These are phyloP conservation scores for Propsilocerus akamusi DNA, from an alignment of 1,140 invertebrate species.

Conservation along the genomic window DNA sequence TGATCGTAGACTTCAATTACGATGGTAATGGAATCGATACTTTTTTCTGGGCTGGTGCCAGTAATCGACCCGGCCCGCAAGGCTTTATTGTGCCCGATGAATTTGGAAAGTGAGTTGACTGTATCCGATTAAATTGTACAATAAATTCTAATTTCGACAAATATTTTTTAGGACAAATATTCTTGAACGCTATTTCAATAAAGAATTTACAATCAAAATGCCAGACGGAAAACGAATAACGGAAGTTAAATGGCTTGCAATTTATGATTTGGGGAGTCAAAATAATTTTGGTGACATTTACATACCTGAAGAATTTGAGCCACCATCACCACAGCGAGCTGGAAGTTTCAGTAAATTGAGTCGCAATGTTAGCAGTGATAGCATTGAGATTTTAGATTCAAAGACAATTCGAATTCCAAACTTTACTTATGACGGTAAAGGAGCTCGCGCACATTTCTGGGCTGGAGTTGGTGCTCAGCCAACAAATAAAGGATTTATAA, in stretches of 20 bases:
- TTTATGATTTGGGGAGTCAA: slow-evolving; percentile 72
- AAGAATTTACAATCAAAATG: slow-evolving; percentile 62
- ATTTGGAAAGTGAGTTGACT: slow-evolving; percentile 51
- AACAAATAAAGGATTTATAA: slow-evolving; percentile 53
- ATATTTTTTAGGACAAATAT: slow-evolving; percentile 54
- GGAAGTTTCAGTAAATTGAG: slow-evolving; percentile 47
- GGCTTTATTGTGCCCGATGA: slow-evolving; percentile 83
- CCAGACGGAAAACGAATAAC: slow-evolving; percentile 75
- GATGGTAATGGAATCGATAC: slow-evolving; percentile 81
- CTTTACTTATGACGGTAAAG: slow-evolving; percentile 58
- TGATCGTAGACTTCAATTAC: slow-evolving; percentile 71
- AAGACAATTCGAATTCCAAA: slow-evolving; percentile 60
- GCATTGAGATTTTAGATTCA: slow-evolving; percentile 58
- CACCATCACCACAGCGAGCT: slow-evolving; percentile 54
- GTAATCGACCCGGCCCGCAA: slow-evolving; percentile 67
- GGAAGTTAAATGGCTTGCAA: slow-evolving; percentile 76
- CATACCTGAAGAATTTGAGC: slow-evolving; percentile 78
- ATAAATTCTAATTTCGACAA: background rate
- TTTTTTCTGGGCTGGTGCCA: slow-evolving; percentile 83
- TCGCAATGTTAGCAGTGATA: slow-evolving; percentile 49
- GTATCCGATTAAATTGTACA: background rate
- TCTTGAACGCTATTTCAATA: slow-evolving; percentile 66
- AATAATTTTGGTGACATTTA: slow-evolving; percentile 81
- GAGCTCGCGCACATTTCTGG: slow-evolving; percentile 68
- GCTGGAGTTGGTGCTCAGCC: slow-evolving; percentile 75